phyloP scores from a whole-genome alignment of 2,797 vertebrate genomes.

The Rousettus madagascariensis region DNA sequence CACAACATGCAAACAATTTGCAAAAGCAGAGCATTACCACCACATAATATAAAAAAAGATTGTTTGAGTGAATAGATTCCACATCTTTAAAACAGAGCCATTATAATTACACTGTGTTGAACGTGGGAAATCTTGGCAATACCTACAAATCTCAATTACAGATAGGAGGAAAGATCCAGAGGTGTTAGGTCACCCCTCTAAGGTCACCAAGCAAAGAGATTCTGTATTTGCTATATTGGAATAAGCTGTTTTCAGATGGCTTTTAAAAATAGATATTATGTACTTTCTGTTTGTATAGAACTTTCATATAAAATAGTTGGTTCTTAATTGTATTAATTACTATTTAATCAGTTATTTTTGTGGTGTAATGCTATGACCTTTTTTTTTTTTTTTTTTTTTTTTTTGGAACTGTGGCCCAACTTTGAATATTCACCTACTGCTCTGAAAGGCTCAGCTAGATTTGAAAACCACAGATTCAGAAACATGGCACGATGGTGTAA shows the following conservation, averaged over 20 bases:
- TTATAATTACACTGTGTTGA: neutral
- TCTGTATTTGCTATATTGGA: conserved; percentile 34
- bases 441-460: conserved; percentile 4
- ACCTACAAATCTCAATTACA: neutral
- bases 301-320: neutral
- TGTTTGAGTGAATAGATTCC: conserved; percentile 37
- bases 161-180: neutral
- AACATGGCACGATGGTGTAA: conserved; percentile 13
- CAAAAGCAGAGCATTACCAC: conserved; percentile 51
- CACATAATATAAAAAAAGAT: neutral
- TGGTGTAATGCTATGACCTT: neutral
- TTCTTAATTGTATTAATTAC: neutral
- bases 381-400: conserved; percentile 26
- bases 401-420: neutral
- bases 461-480: conserved; percentile 46
- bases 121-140: neutral
- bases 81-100: conserved; percentile 35
- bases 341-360: conserved; percentile 32
- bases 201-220: neutral
- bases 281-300: conserved; percentile 43
- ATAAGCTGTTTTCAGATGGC: conserved; percentile 17
- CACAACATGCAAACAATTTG: conserved; percentile 64
- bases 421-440: conserved; percentile 33
- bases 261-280: neutral
- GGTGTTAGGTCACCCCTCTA: neutral